Evolutionary conservation across 2,888 invertebrate species (phyloP).

Genomic region (Drosophila mulleri): DNA sequence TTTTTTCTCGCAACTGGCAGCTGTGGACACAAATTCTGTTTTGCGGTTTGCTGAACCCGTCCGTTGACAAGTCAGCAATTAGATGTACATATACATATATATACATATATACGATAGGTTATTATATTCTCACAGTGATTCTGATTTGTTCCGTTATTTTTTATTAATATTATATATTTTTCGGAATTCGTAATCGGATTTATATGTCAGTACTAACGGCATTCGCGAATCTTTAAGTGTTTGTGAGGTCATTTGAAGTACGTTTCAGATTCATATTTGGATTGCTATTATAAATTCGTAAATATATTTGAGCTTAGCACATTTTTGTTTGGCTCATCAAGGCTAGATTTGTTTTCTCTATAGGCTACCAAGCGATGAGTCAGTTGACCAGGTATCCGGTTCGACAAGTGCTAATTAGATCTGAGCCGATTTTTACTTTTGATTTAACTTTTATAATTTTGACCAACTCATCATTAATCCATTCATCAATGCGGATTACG

Average conservation of each 20-base stretch:
- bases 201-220: slow-evolving; percentile 55
- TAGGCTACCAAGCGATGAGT: slow-evolving; percentile 30
- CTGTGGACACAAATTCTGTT: slow-evolving; percentile 54
- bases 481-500: slow-evolving; percentile 51
- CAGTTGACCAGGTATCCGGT: slow-evolving; percentile 55
- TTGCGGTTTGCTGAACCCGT: slow-evolving; percentile 43
- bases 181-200: slow-evolving; percentile 54
- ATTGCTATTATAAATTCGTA: slow-evolving; percentile 53
- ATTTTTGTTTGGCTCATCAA: slow-evolving; percentile 57
- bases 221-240: slow-evolving; percentile 28
- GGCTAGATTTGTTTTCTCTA: slow-evolving; percentile 36
- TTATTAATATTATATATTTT: slow-evolving; percentile 13
- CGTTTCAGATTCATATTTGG: slow-evolving; percentile 44
- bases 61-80: slow-evolving; percentile 25
- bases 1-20: slow-evolving; percentile 47
- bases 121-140: slow-evolving; percentile 36
- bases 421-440: slow-evolving; percentile 50
- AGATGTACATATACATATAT: not conserved
- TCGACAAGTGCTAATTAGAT: slow-evolving; percentile 68
- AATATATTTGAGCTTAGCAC: slow-evolving; percentile 72
- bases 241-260: slow-evolving; percentile 61
- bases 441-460: slow-evolving; percentile 5
- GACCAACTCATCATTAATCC: slow-evolving; percentile 25
- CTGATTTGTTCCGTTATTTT: slow-evolving; percentile 59
- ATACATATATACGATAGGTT: slow-evolving; percentile 2